These are phyloP conservation scores for Trichonephila clavata DNA, from an alignment of 1,140 invertebrate species.

Conservation along the genomic window DNA sequence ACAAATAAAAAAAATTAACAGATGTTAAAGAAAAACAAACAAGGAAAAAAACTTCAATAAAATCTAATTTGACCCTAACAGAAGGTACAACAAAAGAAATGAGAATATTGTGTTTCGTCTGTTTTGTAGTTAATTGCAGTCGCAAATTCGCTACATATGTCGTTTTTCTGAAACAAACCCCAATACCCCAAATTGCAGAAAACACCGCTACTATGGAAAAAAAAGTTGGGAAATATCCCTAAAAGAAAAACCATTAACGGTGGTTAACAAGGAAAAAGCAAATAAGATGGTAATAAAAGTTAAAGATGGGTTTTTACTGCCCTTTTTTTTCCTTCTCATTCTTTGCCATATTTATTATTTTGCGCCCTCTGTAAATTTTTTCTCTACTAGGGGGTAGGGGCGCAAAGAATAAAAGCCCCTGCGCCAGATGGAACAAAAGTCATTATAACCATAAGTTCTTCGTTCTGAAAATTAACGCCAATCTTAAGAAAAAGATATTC, in stretches of 20 bases:
- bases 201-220: conserved; percentile 10
- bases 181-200: not conserved
- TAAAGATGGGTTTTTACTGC: conserved; percentile 59
- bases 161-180: conserved; percentile 32
- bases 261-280: conserved; percentile 65
- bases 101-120: conserved; percentile 39
- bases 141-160: conserved; percentile 67
- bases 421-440: conserved; percentile 69
- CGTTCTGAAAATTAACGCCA: conserved; percentile 66
- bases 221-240: not conserved
- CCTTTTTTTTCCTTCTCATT: conserved; percentile 1
- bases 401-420: conserved; percentile 33
- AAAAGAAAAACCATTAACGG: conserved; percentile 71
- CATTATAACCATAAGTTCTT: conserved; percentile 74
- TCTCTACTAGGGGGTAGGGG: conserved; percentile 29
- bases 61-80: conserved; percentile 41
- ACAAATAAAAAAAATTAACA: conserved; percentile 35
- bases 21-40: conserved; percentile 35
- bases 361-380: conserved; percentile 29
- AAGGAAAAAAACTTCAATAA: conserved; percentile 53
- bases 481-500: not conserved
- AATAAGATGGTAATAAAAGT: conserved; percentile 73
- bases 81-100: not conserved
- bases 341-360: conserved; percentile 37
- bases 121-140: conserved; percentile 68